Evolutionary conservation across 2,888 invertebrate species (phyloP), one percentile per base, ranked within the genome.

Genomic region (Dione juno): DNA sequence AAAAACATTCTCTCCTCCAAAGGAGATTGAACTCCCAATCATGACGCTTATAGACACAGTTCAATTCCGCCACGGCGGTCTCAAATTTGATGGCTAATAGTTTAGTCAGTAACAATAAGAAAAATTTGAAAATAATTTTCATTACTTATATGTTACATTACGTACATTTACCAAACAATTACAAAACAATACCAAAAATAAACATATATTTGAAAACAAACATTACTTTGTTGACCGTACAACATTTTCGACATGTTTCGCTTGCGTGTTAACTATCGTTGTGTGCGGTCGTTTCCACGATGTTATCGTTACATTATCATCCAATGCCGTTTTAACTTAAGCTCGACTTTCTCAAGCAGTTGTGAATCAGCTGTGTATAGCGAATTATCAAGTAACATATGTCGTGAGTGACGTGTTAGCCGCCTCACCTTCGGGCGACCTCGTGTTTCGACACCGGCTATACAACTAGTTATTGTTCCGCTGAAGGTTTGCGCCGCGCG

Each of bases 351-450:
- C 10, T 3, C 9, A n/a, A 1, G n/a, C 6, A 6, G 10, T 19
- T n/a, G 19, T 9, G 1, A 68, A 59, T 43, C 6, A 43, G 68
- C 69, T 52, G 64, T 67, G 74, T 64, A 71, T 63, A 40, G 66
- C 8, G 37, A 13, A 35, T 14, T 52, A 28, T 66, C 11, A 40
- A 3, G 63, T 71, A 68, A 75, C 70, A 74, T 73, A 74, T 53
- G 66, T 86, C 87, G 89, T 90, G 91, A 86, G 84, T 80, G 82
- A 80, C 82, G 86, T 86, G 89, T 89, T 88, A 88, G 87, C 86
- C 82, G 83, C 87, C 80, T 92, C 92, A 92, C 92, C 92, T 93
- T 91, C 91, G 88, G 79, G 80, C 90, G 92, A 93, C 92, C 92
- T 92, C 92, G 91, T 80, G 89, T 90, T 88, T 92, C 90, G 87